A percentile compares a stretch with the other conserved stretches of the same genome.
These are phyloP conservation scores for Cydia splendana DNA, from an alignment of 1,140 invertebrate species.

Conservation along the genomic window DNA sequence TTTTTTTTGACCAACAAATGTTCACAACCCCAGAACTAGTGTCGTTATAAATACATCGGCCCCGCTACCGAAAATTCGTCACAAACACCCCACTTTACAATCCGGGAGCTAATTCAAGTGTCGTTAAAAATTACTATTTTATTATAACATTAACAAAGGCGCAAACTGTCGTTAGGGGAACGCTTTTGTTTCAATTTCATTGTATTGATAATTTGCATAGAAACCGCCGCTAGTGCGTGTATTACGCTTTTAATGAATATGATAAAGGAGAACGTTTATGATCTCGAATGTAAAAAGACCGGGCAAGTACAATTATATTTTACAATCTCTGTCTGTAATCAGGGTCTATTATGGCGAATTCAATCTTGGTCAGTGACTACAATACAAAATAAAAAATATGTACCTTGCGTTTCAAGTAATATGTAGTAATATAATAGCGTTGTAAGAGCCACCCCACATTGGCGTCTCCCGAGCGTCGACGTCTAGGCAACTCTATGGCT, in stretches of 20 bases:
- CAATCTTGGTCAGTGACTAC: neutral
- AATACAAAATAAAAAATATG: neutral
- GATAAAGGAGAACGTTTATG: constrained; percentile 6
- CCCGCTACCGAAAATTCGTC: constrained; percentile 48
- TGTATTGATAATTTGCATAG: constrained; percentile 59
- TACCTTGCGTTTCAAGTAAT: neutral
- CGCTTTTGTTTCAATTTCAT: constrained; percentile 70
- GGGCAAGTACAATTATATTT: neutral
- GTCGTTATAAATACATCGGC: constrained; percentile 3
- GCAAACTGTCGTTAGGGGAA: constrained; percentile 53
- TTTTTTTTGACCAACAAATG: neutral
- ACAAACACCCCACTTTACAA: constrained; percentile 59
- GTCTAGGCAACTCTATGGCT: no score
- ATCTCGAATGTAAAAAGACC: neutral
- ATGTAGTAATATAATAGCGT: no score
- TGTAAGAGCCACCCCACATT: no score
- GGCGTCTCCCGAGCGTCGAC: no score
- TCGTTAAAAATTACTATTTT: constrained; percentile 69
- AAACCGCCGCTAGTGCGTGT: neutral
- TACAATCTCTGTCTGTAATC: no score
- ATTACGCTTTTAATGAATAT: neutral
- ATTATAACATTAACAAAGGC: constrained; percentile 72
- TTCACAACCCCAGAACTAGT: neutral
- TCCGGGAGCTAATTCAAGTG: constrained; percentile 59
- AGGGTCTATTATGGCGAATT: no score